Base-by-base conservation (phyloP, 2,113 vertebrate species). In the Sitta europaea region DNA sequence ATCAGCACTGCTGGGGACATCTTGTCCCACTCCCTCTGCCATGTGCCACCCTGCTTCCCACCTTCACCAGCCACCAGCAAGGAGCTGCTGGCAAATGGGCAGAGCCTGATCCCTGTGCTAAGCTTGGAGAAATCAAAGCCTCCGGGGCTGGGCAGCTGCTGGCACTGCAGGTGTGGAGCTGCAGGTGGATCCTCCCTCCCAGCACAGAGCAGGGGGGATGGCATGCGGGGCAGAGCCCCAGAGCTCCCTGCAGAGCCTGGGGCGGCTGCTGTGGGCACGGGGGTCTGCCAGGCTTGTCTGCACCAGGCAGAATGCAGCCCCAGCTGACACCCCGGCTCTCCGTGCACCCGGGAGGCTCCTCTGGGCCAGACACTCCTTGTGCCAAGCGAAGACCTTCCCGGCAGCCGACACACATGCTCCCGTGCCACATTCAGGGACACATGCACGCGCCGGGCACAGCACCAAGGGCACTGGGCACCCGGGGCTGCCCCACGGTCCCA, bases 21-120 rank as follows among this genome's bases (percentile, higher is more conserved):
- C 21, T 2, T 2, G 8, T 73, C 68, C 55, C 10, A 5, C 18
- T 65, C 31, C 35, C 40, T 71, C 33, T 6, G 35, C 71, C n/a
- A 4, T 0, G 6, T 10, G 18, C 40, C 40, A n/a, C 72, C 40
- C 38, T 6, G 31, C 61, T 71, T 51, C 84, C 66, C 82, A 50
- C 20, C 1, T 59, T n/a, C 1, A 2, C 45, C 3, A 2, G 33
- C 2, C 4, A 36, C 9, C 40, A 12, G 63, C 1, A 1, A 38
- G 45, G 80, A 38, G 67, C 50, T 65, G 68, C 42, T 5, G n/a
- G 12, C 3, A 2, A 50, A 27, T 0, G 9, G 57, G 45, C 84
- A 77, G 51, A 73, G 59, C 70, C 58, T 14, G 55, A 14, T 33
- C 43, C 47, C 82, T n/a, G 40, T 11, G 63, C 80, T 48, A 5